A percentile compares a stretch with the other conserved stretches of the same genome.
Evolutionary conservation across 2,113 vertebrate species (phyloP).

Genomic region (Hyla sarda): DNA sequence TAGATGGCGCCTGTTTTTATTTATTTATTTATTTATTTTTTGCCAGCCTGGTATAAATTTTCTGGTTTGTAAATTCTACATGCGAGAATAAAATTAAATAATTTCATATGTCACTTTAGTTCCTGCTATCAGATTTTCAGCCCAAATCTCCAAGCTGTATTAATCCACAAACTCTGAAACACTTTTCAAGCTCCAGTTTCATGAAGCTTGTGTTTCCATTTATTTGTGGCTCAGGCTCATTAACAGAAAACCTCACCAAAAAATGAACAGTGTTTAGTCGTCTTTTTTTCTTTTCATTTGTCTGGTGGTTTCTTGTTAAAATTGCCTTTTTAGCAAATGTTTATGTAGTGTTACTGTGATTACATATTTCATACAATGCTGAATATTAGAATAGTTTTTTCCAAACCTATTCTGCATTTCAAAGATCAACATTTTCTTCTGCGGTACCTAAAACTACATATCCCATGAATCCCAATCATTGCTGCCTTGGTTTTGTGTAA

Average conservation of each 20-base stretch:
- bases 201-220: not conserved
- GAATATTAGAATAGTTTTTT: too few relatives aligned
- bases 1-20: conserved; percentile 49
- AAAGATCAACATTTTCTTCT: too few relatives aligned
- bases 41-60: conserved; percentile 45
- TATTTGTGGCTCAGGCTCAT: not conserved
- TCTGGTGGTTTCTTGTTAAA: too few relatives aligned
- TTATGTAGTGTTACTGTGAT: not conserved
- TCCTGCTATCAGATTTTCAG: not conserved
- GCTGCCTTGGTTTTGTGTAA: too few relatives aligned
- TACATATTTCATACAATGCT: too few relatives aligned
- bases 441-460: too few relatives aligned
- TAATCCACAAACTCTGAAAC: conserved; percentile 20
- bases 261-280: not conserved
- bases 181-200: conserved; percentile 6
- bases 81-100: not conserved
- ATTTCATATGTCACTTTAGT: conserved; percentile 30
- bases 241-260: conserved; percentile 21
- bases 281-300: not conserved
- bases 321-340: too few relatives aligned
- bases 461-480: too few relatives aligned
- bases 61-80: conserved; percentile 35
- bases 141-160: not conserved
- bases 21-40: conserved; percentile 50
- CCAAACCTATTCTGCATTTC: too few relatives aligned